Evolutionary conservation across 2,888 invertebrate species (phyloP).

Genomic region (Heliconius charithonia): DNA sequence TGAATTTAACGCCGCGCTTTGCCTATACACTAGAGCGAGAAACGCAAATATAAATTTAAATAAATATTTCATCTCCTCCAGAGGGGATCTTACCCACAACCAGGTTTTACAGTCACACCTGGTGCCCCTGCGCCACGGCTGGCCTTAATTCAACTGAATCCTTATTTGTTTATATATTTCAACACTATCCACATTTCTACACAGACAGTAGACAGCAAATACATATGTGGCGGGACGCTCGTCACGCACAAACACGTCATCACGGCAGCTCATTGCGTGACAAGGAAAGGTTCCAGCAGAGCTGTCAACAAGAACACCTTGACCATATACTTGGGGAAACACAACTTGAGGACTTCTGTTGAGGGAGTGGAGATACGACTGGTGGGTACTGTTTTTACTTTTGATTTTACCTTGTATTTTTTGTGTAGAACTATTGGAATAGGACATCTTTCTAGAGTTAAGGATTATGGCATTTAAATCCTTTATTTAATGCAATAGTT

Average conservation of each 20-base stretch:
- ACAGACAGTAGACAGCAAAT: constrained; percentile 80
- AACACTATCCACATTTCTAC: constrained; percentile 25
- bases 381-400: constrained; percentile 57
- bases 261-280: constrained; percentile 87
- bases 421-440: not conserved
- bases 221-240: constrained; percentile 86
- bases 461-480: too few species aligned
- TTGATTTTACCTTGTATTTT: not conserved
- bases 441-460: not conserved
- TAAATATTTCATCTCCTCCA: too few species aligned
- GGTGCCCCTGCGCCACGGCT: too few species aligned
- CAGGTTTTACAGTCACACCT: too few species aligned
- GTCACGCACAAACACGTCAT: constrained; percentile 82
- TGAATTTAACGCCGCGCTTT: too few species aligned
- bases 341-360: constrained; percentile 77
- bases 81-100: too few species aligned
- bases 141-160: too few species aligned
- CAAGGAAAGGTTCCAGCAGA: constrained; percentile 70
- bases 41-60: too few species aligned
- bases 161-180: not conserved
- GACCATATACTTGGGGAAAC: constrained; percentile 77
- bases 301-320: constrained; percentile 76
- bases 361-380: constrained; percentile 77
- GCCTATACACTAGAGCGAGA: too few species aligned
- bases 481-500: too few species aligned